These are phyloP conservation scores for Bombylius major DNA, from an alignment of 2,888 invertebrate species.

Conservation along the genomic window DNA sequence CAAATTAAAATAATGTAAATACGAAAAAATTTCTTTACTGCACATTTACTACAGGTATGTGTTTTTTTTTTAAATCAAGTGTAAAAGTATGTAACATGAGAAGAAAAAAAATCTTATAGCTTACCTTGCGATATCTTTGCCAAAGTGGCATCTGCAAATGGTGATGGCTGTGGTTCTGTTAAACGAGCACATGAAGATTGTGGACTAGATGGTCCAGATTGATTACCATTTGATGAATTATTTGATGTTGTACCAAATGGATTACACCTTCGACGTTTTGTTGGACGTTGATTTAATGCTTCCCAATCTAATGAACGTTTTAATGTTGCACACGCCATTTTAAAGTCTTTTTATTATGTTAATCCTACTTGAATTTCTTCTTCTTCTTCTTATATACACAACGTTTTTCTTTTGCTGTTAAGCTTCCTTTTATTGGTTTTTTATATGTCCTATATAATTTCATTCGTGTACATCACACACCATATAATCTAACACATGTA, in stretches of 20 bases:
- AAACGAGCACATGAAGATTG: constrained; percentile 35
- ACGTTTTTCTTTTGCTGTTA: too few relatives aligned
- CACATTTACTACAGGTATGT: constrained; percentile 6
- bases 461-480: too few relatives aligned
- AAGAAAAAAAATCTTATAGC: constrained; percentile 28
- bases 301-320: constrained; percentile 94
- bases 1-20: not conserved
- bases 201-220: constrained; percentile 6
- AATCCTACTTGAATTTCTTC: not conserved
- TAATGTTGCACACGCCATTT: constrained; percentile 97
- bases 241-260: constrained; percentile 57
- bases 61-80: constrained; percentile 1
- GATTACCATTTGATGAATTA: constrained; percentile 6
- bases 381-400: too few relatives aligned
- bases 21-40: not conserved
- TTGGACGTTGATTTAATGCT: constrained; percentile 75
- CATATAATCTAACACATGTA: too few relatives aligned
- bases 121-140: constrained; percentile 82
- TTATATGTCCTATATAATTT: too few relatives aligned
- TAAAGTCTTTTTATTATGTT: constrained; percentile 20
- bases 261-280: constrained; percentile 82
- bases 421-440: too few relatives aligned
- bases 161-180: constrained; percentile 53
- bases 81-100: too few relatives aligned
- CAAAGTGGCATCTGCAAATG: constrained; percentile 71